Evolutionary conservation across 2,888 invertebrate genomes (phyloP).

Genomic region (Mesorhabditis sp.): DNA sequence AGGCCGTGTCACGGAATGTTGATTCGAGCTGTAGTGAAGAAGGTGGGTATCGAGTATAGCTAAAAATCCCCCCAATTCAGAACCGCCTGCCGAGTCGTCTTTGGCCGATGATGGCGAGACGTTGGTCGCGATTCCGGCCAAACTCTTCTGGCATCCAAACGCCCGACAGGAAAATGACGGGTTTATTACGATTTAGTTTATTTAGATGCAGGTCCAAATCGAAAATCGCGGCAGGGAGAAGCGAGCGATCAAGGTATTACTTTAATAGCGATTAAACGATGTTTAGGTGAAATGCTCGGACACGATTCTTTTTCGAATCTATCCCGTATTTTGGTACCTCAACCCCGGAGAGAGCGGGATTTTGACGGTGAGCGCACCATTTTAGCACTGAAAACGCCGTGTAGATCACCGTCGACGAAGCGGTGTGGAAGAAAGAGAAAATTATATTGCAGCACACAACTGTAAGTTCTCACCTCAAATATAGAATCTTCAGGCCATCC

Average conservation of each 20-base stretch:
- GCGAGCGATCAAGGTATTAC: not conserved
- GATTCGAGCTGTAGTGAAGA: no score
- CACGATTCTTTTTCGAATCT: conserved; percentile 1
- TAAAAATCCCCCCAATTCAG: no score
- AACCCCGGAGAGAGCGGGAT: not conserved
- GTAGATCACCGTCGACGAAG: not conserved
- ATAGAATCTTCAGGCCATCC: not conserved
- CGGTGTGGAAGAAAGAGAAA: not conserved
- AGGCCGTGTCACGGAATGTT: no score
- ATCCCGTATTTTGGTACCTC: not conserved
- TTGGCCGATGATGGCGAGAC: not conserved
- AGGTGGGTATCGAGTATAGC: no score
- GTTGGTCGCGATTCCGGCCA: not conserved
- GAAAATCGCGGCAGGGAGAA: not conserved
- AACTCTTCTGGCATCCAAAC: conserved; percentile 2
- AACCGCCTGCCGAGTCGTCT: not conserved
- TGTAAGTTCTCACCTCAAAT: no score
- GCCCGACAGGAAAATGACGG: not conserved
- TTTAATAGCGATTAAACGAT: not conserved
- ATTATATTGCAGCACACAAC: not conserved
- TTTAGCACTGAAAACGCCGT: not conserved
- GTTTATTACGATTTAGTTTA: no score
- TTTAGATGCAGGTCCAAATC: not conserved
- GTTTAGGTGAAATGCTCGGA: conserved; percentile 4
- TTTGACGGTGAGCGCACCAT: not conserved